phyloP scores from a whole-genome alignment of 2,113 vertebrate genomes.

The Haemorhous mexicanus region DNA sequence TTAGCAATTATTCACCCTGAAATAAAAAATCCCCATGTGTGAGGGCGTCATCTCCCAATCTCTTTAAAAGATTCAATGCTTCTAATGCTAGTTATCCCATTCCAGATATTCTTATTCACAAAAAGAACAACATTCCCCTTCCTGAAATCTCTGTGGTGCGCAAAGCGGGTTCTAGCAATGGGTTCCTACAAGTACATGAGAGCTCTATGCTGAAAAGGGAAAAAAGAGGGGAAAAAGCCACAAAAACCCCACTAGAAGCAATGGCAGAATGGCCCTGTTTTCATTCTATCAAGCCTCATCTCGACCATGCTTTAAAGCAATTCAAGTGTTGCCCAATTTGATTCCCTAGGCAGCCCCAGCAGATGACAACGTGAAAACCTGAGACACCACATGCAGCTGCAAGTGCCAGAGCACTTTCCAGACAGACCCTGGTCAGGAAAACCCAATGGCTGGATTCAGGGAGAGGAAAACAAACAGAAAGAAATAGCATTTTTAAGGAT shows the following conservation, averaged over 20 bases:
- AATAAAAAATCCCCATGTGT: background rate
- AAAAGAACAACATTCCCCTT: background rate
- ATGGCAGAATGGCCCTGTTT: background rate
- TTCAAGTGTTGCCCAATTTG: background rate
- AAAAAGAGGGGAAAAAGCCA: rapidly evolving
- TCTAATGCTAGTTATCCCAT: background rate
- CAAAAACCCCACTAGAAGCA: background rate
- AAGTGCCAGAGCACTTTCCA: background rate
- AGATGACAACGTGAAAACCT: background rate
- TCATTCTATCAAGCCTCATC: background rate
- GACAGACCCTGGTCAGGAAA: background rate
- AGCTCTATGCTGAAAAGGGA: background rate
- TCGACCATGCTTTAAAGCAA: background rate
- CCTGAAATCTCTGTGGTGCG: background rate
- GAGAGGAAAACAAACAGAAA: background rate
- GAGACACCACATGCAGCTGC: background rate
- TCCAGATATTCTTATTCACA: background rate
- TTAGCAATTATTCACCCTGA: background rate
- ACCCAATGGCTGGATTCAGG: background rate
- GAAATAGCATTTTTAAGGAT: background rate
- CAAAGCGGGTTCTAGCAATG: rapidly evolving
- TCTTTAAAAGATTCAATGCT: background rate
- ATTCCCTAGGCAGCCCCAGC: background rate
- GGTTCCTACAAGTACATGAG: rapidly evolving
- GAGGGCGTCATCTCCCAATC: background rate